Conservation (phyloP, 1,140 invertebrate species). For the Drosophila prosaltans region DNA sequence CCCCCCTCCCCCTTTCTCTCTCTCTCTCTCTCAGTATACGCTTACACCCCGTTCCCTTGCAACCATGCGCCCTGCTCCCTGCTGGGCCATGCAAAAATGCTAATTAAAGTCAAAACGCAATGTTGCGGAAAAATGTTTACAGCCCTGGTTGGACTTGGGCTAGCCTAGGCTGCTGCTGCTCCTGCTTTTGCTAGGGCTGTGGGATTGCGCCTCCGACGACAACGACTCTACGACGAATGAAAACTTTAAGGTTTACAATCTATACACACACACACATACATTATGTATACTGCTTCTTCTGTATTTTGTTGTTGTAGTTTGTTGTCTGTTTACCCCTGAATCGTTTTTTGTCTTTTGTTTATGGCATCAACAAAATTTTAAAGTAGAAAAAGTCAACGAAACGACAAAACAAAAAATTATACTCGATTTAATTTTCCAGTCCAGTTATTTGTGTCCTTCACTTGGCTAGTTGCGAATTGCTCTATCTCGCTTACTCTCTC, state of each 20-base stretch:
- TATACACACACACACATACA: neutral
- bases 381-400: conserved; percentile 57
- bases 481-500: conserved; percentile 9
- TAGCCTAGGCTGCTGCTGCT: neutral
- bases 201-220: conserved; percentile 6
- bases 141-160: conserved; percentile 25
- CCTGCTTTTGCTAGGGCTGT: neutral
- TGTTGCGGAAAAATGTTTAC: conserved; percentile 78
- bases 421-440: conserved; percentile 82
- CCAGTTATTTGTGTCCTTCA: conserved; percentile 50
- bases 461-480: conserved; percentile 26
- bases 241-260: conserved; percentile 60
- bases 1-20: neutral
- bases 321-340: conserved; percentile 16
- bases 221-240: conserved; percentile 21
- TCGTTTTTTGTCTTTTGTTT: conserved; percentile 45
- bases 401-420: conserved; percentile 64
- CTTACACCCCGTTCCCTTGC: neutral
- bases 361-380: conserved; percentile 58
- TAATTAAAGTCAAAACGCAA: conserved; percentile 78
- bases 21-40: neutral
- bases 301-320: conserved; percentile 9
- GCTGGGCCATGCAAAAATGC: conserved; percentile 57
- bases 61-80: neutral
- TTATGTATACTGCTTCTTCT: conserved; percentile 20